Evolutionary conservation across 2,888 invertebrate genomes (phyloP), one percentile per base, ranked within the genome.

Genomic region (Anoplius nigerrimus): DNA sequence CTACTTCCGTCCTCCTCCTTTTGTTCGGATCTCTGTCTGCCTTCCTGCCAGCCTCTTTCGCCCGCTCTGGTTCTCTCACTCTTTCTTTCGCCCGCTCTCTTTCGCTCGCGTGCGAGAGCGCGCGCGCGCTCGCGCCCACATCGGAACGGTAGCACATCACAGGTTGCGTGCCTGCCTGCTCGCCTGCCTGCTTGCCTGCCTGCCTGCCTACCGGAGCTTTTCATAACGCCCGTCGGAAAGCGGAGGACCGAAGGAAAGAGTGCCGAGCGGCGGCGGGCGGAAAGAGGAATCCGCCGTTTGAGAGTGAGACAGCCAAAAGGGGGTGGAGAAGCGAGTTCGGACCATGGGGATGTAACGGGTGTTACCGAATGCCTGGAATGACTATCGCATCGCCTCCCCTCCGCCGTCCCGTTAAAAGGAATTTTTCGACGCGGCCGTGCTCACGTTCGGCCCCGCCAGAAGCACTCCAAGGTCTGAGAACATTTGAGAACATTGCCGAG

Each of bases 61-160:
- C 63, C 8, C 21, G 52, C 63, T 65, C 66, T 56, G 66, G 57
- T 51, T 57, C 21, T 61, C 55, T 61, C 46, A 46, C 53, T 18
- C 24, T 20, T 56, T 62, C 43, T 53, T 61, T 59, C 43, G 27
- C 67, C 55, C 65, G 70, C 73, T 77, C 66, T 74, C 66, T 69
- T 61, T 66, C 64, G 63, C 75, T 69, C 62, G 71, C 56, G 62
- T 76, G 64, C 62, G 76, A 69, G 67, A 70, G 67, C 18, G n/a
- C 48, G 5, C n/a, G 48, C 4, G n/a, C 67, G 71, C 75, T 64
- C 65, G 68, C 73, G 74, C 76, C 72, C 69, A 71, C 70, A 72
- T 67, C 75, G 65, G 46, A 77, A 74, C 81, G 71, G 78, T 81
- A 77, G 76, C 82, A 71, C 78, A 81, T 80, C 80, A 78, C 75